A percentile compares a stretch with the other conserved stretches of the same genome.
phyloP scores from a whole-genome alignment of 1,140 invertebrate species.

The Formica exsecta region DNA sequence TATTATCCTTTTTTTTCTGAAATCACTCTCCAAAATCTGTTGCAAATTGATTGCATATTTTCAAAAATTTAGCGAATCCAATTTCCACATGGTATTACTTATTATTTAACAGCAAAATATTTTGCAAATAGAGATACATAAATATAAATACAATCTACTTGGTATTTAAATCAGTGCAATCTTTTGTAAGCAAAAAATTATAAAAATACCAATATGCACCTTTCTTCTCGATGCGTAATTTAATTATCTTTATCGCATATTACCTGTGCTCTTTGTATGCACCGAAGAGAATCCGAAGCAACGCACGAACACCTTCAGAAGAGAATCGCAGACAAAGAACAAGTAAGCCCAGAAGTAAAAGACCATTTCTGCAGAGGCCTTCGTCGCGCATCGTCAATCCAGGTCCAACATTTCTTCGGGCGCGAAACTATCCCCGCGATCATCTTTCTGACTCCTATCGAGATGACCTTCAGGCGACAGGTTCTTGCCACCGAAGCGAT shows the following conservation, averaged over 20 bases:
- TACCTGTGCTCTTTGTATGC: slow-evolving; percentile 13
- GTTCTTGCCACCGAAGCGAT: slow-evolving; percentile 67
- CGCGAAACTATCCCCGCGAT: slow-evolving; percentile 57
- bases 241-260: slow-evolving; percentile 20
- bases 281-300: slow-evolving; percentile 1
- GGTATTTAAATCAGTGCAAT: slow-evolving; percentile 4
- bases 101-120: slow-evolving; percentile 21
- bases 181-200: slow-evolving; percentile 50
- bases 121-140: slow-evolving; percentile 15
- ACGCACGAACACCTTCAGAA: neutral
- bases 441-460: slow-evolving; percentile 66
- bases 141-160: slow-evolving; percentile 12
- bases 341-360: slow-evolving; percentile 29
- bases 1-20: neutral
- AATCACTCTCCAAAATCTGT: neutral
- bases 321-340: slow-evolving; percentile 9
- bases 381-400: slow-evolving; percentile 56
- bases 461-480: slow-evolving; percentile 65
- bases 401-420: slow-evolving; percentile 64
- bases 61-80: slow-evolving; percentile 31
- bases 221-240: slow-evolving; percentile 9
- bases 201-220: slow-evolving; percentile 36
- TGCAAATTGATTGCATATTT: slow-evolving; percentile 7
- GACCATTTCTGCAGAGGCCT: neutral
- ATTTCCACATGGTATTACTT: slow-evolving; percentile 15